Base-by-base conservation (phyloP, 2,113 vertebrate genomes). In the Saguinus imperator region DNA sequence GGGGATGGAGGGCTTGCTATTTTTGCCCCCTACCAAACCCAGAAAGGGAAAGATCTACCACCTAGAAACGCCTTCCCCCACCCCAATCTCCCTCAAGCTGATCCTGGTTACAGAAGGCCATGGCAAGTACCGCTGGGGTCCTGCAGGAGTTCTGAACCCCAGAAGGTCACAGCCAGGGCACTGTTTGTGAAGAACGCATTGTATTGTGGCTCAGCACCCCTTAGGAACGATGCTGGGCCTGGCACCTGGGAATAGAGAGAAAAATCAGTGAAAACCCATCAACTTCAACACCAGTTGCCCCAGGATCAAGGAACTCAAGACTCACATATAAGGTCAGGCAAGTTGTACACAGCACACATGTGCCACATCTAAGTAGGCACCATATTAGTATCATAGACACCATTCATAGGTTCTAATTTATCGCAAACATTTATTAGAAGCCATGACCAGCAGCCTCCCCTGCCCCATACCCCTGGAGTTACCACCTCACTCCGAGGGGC, bases 131-230 rank as follows among this genome's bases (percentile, higher is more conserved):
- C 43, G 55, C 2, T 29, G 72, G 35, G 66, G 23, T 77, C 87
- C 57, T 40, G 72, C 29, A 94, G 91, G 61, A 87, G 84, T 48
- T 95, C 93, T n/a, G 93, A 84, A 37, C 25, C 48, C 89, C 88
- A 95, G 66, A 93, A 87, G 45, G 52, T 32, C 81, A 90, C 23
- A 13, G 70, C 70, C 94, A 91, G 66, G 72, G 58, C 25, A 55
- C 6, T 43, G 9, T 95, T 55, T 37, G 27, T 12, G 81, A 91
- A 70, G 86, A 92, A 8, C 58, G 82, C 21, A 23, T 35, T 3
- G 1, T 94, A 88, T 23, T 72, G 84, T 23, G 9, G 40, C 18
- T 76, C 20, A 0, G 20, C 48, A 27, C 37, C 27, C 40, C 35
- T 14, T 72, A 21, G 73, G 79, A 84, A 77, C 0, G 0, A 55